Base-by-base conservation (phyloP, 2,888 invertebrate species). In the Cepaea hortensis region DNA sequence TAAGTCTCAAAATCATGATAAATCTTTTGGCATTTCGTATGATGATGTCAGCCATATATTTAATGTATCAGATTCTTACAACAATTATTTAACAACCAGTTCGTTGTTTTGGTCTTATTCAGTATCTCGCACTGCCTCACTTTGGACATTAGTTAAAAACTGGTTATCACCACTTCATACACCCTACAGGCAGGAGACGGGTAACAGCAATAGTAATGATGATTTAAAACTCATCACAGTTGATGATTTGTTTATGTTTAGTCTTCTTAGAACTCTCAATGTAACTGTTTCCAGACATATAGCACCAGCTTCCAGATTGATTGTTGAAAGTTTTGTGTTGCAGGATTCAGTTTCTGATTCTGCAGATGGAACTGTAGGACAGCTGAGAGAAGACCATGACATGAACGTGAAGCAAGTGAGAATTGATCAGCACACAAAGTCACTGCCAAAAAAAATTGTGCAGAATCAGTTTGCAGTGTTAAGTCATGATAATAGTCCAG, bases 171-270 rank as follows among this genome's bases (percentile, higher is more conserved):
- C 77, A 48, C 15, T 11, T 35, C 61, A 9, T 15, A 20, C 11
- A 48, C 61, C 7, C 70, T 79, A 13, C 48, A 20, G 23, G 5
- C 20, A 20, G 20, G 80, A 7, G 23, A 18, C 4, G 3, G 15
- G 20, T 65, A 5, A 15, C 13, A 46, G 15, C 18, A 50, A 9
- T 55, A 35, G 20, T 13, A 72, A 73, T 20, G 46, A 61, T n/a
- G 81, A 68, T 75, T 73, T 88, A 7, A 86, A 84, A 61, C 68
- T 86, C 5, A 80, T 86, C 35, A 77, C 84, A 62, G 81, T 77
- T 23, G 86, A 88, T 62, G 86, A 84, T 48, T 75, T 88, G 62
- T 88, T 85, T 75, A 70, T 88, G 65, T 61, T 86, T 23, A 88
- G 86, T 73, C 9, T 86, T n/a, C 72, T 88, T n/a, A 70, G 75